A percentile compares a stretch with the other conserved stretches of the same genome.
phyloP scores from a whole-genome alignment of 1,140 invertebrate genomes.

The Subanguina moxae region DNA sequence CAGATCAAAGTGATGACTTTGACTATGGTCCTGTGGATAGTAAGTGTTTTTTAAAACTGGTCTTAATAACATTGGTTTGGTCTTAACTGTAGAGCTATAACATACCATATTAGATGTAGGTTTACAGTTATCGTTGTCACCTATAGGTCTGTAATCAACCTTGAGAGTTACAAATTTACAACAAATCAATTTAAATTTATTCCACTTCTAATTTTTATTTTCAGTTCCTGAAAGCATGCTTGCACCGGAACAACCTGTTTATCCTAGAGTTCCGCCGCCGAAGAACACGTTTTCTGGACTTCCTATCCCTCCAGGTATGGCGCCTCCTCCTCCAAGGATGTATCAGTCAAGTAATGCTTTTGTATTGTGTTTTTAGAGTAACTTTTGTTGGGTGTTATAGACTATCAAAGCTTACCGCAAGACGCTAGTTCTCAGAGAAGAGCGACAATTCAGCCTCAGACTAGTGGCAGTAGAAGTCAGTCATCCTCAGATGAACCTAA shows the following conservation, averaged over 20 bases:
- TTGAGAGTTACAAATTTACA: too few species aligned
- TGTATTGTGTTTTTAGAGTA: slow-evolving; percentile 10
- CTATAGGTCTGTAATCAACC: too few species aligned
- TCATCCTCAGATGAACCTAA: slow-evolving; percentile 6
- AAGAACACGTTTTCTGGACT: not conserved
- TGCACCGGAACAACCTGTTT: slow-evolving; percentile 15
- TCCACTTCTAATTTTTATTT: not conserved
- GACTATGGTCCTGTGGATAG: slow-evolving; percentile 34
- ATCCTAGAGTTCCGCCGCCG: slow-evolving; percentile 6
- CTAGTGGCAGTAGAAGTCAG: not conserved
- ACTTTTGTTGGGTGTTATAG: not conserved
- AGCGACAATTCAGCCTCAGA: not conserved
- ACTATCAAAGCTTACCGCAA: not conserved
- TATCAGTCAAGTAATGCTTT: slow-evolving; percentile 12
- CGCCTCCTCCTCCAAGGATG: slow-evolving; percentile 11
- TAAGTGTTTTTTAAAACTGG: slow-evolving; percentile 11
- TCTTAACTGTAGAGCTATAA: too few species aligned
- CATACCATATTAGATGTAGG: too few species aligned
- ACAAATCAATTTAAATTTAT: slow-evolving; percentile 6
- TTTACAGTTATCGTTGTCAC: too few species aligned
- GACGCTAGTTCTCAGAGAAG: not conserved
- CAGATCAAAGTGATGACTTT: slow-evolving; percentile 29
- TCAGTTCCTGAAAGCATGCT: slow-evolving; percentile 32
- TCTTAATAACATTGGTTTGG: too few species aligned
- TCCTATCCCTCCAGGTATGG: slow-evolving; percentile 26